Evolutionary conservation across 2,113 vertebrate genomes (phyloP).

Genomic region (Ptilonorhynchus violaceus): DNA sequence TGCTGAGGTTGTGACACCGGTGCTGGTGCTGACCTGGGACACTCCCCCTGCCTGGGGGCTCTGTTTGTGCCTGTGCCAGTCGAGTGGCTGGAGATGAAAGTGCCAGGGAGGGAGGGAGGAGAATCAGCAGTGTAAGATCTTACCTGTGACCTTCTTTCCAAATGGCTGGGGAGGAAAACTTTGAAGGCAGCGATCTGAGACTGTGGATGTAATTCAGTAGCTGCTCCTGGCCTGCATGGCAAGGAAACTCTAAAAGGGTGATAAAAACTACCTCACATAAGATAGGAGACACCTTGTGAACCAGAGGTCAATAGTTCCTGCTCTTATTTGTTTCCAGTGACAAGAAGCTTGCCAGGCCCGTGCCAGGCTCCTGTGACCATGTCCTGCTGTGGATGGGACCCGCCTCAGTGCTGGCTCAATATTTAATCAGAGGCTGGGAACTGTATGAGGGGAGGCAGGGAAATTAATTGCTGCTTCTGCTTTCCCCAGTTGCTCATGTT

Average conservation of each 20-base stretch:
- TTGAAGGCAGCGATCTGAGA: not conserved
- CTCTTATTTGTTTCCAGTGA: not conserved
- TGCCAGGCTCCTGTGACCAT: not conserved
- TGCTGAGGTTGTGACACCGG: not conserved
- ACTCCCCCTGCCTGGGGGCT: not conserved
- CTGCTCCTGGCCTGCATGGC: not conserved
- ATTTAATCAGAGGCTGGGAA: not conserved
- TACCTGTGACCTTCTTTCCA: not conserved
- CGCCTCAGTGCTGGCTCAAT: not conserved
- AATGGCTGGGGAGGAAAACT: not conserved
- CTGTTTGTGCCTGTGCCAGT: not conserved
- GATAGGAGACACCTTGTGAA: not conserved
- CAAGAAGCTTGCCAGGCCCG: not conserved
- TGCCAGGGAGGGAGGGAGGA: not conserved
- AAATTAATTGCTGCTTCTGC: not conserved
- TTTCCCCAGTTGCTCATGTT: not conserved
- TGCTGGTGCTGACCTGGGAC: rapidly evolving
- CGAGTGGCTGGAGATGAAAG: not conserved
- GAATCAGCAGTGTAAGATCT: not conserved
- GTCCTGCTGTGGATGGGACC: not conserved
- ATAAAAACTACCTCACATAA: not conserved
- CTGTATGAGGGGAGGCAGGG: not conserved
- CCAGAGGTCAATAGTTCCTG: not conserved
- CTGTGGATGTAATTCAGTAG: not conserved
- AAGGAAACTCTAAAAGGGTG: not conserved